Percentiles rank a stretch among this genome's conserved stretches.
These are phyloP conservation scores for Euphydryas editha DNA, from an alignment of 2,888 invertebrate species.

Conservation along the genomic window DNA sequence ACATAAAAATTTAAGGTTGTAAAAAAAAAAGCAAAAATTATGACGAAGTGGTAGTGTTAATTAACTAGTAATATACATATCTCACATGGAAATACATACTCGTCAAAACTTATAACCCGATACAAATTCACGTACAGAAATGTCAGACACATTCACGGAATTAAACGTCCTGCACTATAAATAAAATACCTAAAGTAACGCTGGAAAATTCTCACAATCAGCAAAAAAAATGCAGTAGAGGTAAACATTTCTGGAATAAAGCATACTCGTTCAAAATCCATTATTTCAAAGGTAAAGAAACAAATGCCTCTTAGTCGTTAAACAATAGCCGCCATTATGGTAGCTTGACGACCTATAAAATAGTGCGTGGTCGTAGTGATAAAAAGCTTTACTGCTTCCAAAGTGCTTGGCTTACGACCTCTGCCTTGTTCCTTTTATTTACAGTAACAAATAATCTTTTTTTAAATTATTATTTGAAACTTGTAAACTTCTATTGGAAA, in stretches of 20 bases:
- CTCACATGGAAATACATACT: no score
- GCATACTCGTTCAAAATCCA: constrained; percentile 1
- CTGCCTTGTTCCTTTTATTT: constrained; percentile 19
- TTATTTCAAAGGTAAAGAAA: constrained; percentile 14
- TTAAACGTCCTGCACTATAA: not conserved
- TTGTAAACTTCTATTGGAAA: no score
- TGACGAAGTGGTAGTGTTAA: no score
- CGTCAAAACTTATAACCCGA: no score
- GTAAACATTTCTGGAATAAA: not conserved
- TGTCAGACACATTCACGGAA: not conserved
- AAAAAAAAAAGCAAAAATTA: no score
- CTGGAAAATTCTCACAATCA: not conserved
- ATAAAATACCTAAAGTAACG: not conserved
- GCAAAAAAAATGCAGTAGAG: not conserved
- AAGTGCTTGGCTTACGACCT: constrained; percentile 23
- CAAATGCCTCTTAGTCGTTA: constrained; percentile 17
- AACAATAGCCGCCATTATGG: constrained; percentile 17
- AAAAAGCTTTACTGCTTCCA: constrained; percentile 32
- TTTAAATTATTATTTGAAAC: not conserved
- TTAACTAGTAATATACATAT: no score
- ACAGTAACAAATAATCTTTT: not conserved
- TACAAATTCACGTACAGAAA: not conserved
- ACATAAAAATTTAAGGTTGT: no score
- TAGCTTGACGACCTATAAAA: constrained; percentile 22
- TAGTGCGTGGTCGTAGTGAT: constrained; percentile 26